These are phyloP conservation scores for Cephonodes hylas DNA, from an alignment of 2,888 invertebrate species.

Conservation along the genomic window DNA sequence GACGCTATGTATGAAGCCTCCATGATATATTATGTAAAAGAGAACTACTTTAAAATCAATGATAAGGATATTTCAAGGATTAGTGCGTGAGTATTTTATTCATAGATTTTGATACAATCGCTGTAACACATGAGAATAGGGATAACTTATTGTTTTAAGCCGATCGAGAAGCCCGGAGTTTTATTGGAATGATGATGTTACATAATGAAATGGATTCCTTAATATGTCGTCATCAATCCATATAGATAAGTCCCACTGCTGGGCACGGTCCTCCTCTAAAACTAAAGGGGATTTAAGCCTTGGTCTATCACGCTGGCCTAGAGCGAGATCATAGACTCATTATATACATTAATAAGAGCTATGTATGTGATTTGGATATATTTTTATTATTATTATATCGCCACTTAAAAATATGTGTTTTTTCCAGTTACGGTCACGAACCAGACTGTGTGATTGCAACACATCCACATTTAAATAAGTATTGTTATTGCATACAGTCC, in stretches of 20 bases:
- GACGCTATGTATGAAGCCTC: slow-evolving; percentile 24
- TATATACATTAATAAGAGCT: too few species aligned
- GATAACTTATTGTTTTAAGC: neutral
- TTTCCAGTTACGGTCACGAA: slow-evolving; percentile 86
- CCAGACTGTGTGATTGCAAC: slow-evolving; percentile 89
- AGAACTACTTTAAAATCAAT: slow-evolving; percentile 14
- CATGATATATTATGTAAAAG: slow-evolving; percentile 17
- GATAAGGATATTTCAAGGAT: slow-evolving; percentile 24
- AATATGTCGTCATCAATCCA: too few species aligned
- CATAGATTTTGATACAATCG: neutral
- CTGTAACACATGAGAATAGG: neutral
- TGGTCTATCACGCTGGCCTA: neutral
- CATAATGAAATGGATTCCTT: too few species aligned
- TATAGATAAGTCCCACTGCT: too few species aligned
- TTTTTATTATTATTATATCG: too few species aligned
- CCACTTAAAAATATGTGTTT: too few species aligned
- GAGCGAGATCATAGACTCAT: too few species aligned
- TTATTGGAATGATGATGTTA: too few species aligned
- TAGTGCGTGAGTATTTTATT: slow-evolving; percentile 16
- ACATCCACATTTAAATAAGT: slow-evolving; percentile 89
- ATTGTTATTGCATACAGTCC: slow-evolving; percentile 85
- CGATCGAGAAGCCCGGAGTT: too few species aligned
- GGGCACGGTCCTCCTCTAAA: too few species aligned
- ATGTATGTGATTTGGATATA: too few species aligned
- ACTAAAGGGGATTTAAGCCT: neutral